Base-by-base conservation (phyloP, 2,888 invertebrate genomes). In the Lomographa bimaculata region DNA sequence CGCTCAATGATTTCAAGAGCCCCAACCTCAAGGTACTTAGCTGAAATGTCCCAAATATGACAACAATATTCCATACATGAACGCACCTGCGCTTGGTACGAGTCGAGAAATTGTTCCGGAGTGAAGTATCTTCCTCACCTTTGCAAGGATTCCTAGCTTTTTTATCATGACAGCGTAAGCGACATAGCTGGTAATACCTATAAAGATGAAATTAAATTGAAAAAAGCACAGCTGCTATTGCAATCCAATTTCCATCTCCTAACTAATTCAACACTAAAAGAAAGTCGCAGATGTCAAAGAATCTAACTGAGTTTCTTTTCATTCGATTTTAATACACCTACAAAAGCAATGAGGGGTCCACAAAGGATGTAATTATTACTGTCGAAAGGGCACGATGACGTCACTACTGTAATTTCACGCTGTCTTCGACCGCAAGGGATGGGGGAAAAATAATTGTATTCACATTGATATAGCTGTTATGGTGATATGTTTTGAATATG, bases 311-410 rank as follows among this genome's bases (percentile, higher is more conserved):
- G 21, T 65, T 54, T 56, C 42, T 60, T 63, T 67, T 51, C 54
- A 63, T 58, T 60, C 57, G 46, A 57, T 60, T 51, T 54, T 59
- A 60, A 61, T 60, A 49, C 18, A 23, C 21, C 26, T 27, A 46
- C 57, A 65, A 65, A 65, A 18, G 14, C 36, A 57, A 50, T 38
- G 61, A 72, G 70, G 64, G 61, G 41, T 49, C 34, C 46, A 75
- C 78, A 76, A 79, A 79, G 75, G 52, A 44, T 62, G 60, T 76
- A 73, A 74, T 73, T 74, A 69, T 58, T 27, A 3, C 17, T 3
- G 25, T 9, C 3, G 14, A 4, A 14, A 4, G 14, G 3, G 14
- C 4, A 14, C 16, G 35, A 35, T 53, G 55, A 63, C 48, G 57
- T 62, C 54, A 60, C 64, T 61, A 35, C 33, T 47, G 59, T 62